phyloP scores from a whole-genome alignment of 2,797 vertebrate species.

The Amniataba percoides region DNA sequence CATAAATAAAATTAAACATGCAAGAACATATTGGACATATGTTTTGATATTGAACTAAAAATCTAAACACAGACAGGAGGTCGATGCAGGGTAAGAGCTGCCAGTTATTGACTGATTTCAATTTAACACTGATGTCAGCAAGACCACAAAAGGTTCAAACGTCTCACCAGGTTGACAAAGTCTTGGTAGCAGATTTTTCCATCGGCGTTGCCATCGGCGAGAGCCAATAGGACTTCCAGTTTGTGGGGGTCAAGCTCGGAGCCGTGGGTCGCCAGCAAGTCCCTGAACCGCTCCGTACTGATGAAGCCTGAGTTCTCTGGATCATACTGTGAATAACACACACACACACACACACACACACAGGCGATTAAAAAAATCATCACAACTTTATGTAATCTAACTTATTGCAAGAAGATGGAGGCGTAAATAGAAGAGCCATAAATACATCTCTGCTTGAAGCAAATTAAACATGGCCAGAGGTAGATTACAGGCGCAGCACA shows the following conservation, averaged over 20 bases:
- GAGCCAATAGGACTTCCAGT: constrained; percentile 94
- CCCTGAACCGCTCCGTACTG: constrained; percentile 94
- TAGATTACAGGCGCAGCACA: constrained; percentile 17
- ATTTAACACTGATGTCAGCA: background rate
- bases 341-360: constrained; percentile 9
- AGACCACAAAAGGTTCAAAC: constrained; percentile 17
- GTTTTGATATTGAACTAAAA: background rate
- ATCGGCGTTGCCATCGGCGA: constrained; percentile 93
- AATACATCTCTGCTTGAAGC: background rate
- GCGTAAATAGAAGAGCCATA: background rate
- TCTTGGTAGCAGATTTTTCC: constrained; percentile 98
- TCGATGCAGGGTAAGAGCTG: background rate
- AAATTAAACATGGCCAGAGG: background rate
- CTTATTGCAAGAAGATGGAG: background rate
- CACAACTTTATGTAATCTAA: background rate
- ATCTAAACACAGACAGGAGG: background rate
- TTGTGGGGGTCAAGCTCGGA: constrained; percentile 96
- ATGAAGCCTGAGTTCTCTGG: constrained; percentile 94
- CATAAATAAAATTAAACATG: background rate
- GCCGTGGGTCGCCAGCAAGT: constrained; percentile 91
- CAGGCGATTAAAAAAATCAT: constrained; percentile 8
- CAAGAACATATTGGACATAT: background rate
- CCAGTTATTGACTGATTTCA: background rate
- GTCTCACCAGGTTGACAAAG: constrained; percentile 96
- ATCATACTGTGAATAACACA: constrained; percentile 89